Conservation (phyloP, 2,888 invertebrate genomes). For the Stegana nigrithorax region DNA sequence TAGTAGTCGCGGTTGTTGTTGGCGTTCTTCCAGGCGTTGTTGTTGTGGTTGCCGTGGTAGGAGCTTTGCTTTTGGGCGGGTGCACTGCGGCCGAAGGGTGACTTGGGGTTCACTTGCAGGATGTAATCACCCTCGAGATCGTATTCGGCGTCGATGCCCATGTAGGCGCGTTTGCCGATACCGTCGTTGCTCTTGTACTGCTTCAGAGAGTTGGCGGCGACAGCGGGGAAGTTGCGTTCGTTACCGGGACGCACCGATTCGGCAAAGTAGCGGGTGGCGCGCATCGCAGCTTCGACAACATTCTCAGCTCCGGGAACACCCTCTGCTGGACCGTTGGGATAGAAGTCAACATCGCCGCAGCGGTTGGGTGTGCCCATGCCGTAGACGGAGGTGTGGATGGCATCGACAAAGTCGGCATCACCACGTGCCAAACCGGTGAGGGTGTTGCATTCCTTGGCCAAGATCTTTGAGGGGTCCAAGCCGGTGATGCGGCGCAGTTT, state of each 20-base stretch:
- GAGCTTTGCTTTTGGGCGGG: conserved; percentile 51
- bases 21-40: conserved; percentile 25
- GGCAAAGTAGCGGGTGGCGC: conserved; percentile 63
- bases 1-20: background rate
- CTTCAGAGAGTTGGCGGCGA: conserved; percentile 57
- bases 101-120: conserved; percentile 59
- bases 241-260: conserved; percentile 55
- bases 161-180: conserved; percentile 56
- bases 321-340: conserved; percentile 58
- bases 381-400: conserved; percentile 60
- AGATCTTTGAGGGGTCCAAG: conserved; percentile 59
- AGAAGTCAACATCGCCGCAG: conserved; percentile 64
- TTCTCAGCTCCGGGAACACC: conserved; percentile 60
- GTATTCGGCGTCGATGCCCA: conserved; percentile 60
- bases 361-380: conserved; percentile 55
- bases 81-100: conserved; percentile 60
- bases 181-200: conserved; percentile 60
- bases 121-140: conserved; percentile 63
- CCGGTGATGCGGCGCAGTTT: conserved; percentile 64
- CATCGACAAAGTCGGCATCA: conserved; percentile 66
- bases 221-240: conserved; percentile 59
- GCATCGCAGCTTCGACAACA: conserved; percentile 59
- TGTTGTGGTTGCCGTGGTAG: conserved; percentile 46
- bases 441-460: conserved; percentile 46
- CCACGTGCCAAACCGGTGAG: conserved; percentile 59